phyloP scores from a whole-genome alignment of 2,113 vertebrate genomes.

The pig (Sus scrofa) region DNA sequence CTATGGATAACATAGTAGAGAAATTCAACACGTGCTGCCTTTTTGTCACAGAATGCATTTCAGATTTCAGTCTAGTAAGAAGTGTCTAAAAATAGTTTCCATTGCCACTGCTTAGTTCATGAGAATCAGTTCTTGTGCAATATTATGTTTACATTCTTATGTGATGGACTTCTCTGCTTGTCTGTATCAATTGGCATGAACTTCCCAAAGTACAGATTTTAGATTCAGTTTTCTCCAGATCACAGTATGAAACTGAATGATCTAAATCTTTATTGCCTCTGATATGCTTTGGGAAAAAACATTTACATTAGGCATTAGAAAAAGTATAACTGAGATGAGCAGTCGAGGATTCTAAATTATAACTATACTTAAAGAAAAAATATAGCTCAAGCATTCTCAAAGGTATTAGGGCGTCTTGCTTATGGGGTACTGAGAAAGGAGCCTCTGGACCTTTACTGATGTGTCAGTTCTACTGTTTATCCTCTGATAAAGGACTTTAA shows the following conservation, averaged over 20 bases:
- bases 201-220: conserved; percentile 66
- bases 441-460: conserved; percentile 27
- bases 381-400: background rate
- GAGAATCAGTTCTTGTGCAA: background rate
- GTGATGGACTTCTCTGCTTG: conserved; percentile 29
- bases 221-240: conserved; percentile 55
- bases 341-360: background rate
- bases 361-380: conserved; percentile 47
- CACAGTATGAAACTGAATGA: conserved; percentile 54
- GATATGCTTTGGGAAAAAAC: conserved; percentile 61
- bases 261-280: conserved; percentile 34
- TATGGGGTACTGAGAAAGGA: background rate
- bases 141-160: conserved; percentile 8
- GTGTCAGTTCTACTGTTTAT: background rate
- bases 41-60: conserved; percentile 38
- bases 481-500: background rate
- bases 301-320: conserved; percentile 41
- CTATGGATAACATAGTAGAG: background rate
- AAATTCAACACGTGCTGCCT: conserved; percentile 5
- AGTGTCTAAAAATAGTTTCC: background rate
- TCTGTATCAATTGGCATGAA: background rate
- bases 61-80: conserved; percentile 43
- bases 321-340: background rate
- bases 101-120: background rate
- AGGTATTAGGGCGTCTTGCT: background rate